Conservation (phyloP, 2,113 vertebrate genomes). For the Ursus arctos region DNA sequence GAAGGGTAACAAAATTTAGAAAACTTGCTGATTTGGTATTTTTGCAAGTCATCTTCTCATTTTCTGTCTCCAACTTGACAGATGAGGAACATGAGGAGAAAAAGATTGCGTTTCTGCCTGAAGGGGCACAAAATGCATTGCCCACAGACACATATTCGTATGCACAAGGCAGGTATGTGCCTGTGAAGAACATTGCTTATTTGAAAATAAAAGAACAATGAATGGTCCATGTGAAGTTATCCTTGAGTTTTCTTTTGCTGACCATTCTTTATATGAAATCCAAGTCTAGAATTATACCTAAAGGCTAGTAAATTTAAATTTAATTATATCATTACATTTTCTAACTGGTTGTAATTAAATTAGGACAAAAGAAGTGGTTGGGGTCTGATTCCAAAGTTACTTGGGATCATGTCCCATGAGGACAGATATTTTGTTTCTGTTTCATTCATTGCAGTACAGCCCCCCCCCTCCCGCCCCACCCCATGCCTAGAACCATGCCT, state of each 20-base stretch:
- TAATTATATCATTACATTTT: background rate
- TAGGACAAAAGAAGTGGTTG: background rate
- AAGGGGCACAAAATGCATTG: background rate
- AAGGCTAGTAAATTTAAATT: background rate
- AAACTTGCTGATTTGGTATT: conserved; percentile 64
- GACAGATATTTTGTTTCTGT: background rate
- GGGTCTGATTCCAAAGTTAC: background rate
- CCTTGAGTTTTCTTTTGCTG: background rate
- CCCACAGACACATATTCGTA: background rate
- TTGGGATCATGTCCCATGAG: background rate
- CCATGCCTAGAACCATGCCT: background rate
- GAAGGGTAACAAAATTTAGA: background rate
- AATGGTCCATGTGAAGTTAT: background rate
- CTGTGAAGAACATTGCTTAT: background rate
- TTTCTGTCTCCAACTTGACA: conserved; percentile 56
- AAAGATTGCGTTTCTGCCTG: conserved; percentile 63
- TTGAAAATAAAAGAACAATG: background rate
- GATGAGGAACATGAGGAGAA: conserved; percentile 37
- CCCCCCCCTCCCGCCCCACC: rapidly evolving
- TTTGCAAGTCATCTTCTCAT: conserved; percentile 33
- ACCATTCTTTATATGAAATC: background rate
- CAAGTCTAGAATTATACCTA: background rate
- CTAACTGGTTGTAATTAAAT: background rate
- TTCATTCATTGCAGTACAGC: background rate
- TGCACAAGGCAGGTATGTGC: background rate